Conservation (phyloP, 2,888 invertebrate genomes). For the Eristalis intricaria region DNA sequence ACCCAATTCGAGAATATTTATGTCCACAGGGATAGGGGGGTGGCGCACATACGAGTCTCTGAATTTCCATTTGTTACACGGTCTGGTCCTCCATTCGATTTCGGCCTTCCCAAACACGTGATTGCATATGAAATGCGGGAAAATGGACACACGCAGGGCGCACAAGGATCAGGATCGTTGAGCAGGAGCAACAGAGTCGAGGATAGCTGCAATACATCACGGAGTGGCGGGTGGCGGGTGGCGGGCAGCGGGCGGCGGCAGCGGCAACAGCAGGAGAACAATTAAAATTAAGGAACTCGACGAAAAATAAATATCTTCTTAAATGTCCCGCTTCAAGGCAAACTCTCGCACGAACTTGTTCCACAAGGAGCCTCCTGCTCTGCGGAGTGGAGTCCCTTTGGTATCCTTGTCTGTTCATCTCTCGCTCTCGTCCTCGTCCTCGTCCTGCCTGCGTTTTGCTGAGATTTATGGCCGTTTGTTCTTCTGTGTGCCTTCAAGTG, state of each 20-base stretch:
- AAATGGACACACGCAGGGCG: slow-evolving; percentile 37
- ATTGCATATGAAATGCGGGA: slow-evolving; percentile 62
- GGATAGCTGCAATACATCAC: slow-evolving; percentile 60
- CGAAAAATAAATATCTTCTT: slow-evolving; percentile 67
- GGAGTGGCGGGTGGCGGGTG: background rate
- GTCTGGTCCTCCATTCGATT: slow-evolving; percentile 9
- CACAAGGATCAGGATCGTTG: background rate
- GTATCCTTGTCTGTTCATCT: slow-evolving; percentile 27
- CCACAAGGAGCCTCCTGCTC: background rate
- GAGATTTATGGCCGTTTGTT: slow-evolving; percentile 68
- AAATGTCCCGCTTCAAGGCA: slow-evolving; percentile 66
- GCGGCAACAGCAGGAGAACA: slow-evolving; percentile 21
- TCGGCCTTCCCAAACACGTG: slow-evolving; percentile 52
- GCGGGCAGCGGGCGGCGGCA: no score
- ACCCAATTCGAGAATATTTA: slow-evolving; percentile 35
- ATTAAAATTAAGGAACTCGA: slow-evolving; percentile 71
- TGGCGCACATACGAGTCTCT: slow-evolving; percentile 22
- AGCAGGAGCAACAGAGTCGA: background rate
- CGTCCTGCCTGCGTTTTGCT: background rate
- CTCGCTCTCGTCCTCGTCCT: background rate
- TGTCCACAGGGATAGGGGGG: slow-evolving; percentile 21
- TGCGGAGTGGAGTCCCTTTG: background rate
- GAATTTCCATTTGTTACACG: slow-evolving; percentile 39
- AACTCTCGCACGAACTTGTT: slow-evolving; percentile 1
- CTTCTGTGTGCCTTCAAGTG: slow-evolving; percentile 4